Conservation (phyloP, 2,888 invertebrate genomes). For the Rotaria macrura region DNA sequence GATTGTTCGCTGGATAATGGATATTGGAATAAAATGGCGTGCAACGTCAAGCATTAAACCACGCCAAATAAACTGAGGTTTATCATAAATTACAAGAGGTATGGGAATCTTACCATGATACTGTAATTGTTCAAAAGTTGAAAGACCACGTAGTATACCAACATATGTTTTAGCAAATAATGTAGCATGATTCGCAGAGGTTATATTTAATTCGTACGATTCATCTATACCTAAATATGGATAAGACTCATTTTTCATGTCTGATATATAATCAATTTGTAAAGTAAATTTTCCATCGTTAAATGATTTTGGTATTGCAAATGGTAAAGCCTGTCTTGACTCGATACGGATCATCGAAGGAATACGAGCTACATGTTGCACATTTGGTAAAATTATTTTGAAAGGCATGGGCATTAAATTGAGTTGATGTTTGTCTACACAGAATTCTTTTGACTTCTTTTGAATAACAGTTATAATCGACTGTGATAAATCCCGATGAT, state of each 20-base stretch:
- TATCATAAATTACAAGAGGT: background rate
- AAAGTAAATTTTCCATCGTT: background rate
- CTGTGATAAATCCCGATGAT: background rate
- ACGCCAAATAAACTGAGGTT: slow-evolving; percentile 2
- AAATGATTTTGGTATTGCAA: background rate
- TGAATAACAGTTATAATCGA: background rate
- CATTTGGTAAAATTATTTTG: background rate
- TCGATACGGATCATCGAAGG: background rate
- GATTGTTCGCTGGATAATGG: background rate
- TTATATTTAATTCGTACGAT: background rate
- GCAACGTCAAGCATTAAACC: slow-evolving; percentile 34
- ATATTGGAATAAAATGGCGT: background rate
- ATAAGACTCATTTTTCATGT: background rate
- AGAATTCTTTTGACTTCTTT: background rate
- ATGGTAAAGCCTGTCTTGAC: background rate
- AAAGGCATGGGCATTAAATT: background rate
- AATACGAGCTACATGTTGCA: background rate
- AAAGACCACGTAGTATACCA: background rate
- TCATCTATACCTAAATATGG: background rate
- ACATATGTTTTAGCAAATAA: background rate
- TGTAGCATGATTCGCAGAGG: background rate
- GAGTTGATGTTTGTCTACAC: background rate
- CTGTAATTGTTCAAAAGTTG: slow-evolving; percentile 5
- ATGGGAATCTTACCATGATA: background rate
- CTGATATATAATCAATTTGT: background rate